Evolutionary conservation across 2,113 vertebrate species (phyloP), one percentile per base, ranked within the genome.

Genomic region (Podiceps cristatus): DNA sequence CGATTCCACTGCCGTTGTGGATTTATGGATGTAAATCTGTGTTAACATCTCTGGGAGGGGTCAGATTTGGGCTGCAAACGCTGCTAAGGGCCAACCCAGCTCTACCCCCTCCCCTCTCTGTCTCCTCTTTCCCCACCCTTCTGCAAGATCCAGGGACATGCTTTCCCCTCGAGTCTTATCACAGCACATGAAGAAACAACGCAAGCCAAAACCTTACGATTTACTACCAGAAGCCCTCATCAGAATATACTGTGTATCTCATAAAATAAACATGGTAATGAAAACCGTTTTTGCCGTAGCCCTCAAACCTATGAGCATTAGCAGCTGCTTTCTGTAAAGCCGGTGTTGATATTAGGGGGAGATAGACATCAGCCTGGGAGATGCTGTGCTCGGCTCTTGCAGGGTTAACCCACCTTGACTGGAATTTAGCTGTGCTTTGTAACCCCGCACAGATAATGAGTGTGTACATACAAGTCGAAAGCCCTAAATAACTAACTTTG

Each of bases 211-310:
- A 71, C 31, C 45, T 89, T 40, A 72, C 89, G 92, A 92, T 90
- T 93, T 96, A 96, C 96, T 90, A 93, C 85, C 93, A 94, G 91
- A 95, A 96, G 87, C 92, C 64, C n/a, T 92, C 88, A 90, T 95
- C 84, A 93, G 91, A 95, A 96, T 60, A 94, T 73, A 85, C 86
- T 78, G 11, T 82, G 89, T 93, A 95, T 93, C 87, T 90, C 93
- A 96, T 95, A 92, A 96, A 95, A 95, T 86, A 91, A 94, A 95
- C 86, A 90, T 95, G 78, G 78, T 90, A 95, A 97, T 94, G 88
- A 92, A 93, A 90, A 95, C 73, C 75, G 1, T 27, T 83, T 92
- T 91, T 91, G 82, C 69, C 17, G 0, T 58, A 47, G 69, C 83
- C 45, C 47, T 96, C 93, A 50, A 93, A 93, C 47, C 68, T 47